Evolutionary conservation across 1,140 invertebrate genomes (phyloP).

Genomic region (Tetramorium simillimum): DNA sequence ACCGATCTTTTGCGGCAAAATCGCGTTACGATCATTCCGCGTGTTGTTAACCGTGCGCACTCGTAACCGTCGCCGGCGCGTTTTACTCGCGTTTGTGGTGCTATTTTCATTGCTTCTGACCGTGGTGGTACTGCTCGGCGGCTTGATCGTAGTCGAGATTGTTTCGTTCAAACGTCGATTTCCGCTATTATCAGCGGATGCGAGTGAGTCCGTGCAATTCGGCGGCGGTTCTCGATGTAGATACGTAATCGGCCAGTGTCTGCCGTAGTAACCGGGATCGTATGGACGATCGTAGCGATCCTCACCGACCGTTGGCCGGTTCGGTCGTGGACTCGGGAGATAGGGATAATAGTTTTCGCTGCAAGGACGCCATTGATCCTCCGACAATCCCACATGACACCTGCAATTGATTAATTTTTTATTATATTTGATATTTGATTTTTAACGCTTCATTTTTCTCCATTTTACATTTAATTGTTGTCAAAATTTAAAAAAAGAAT

Average conservation of each 20-base stretch:
- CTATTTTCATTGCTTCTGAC: not conserved
- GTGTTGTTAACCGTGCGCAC: conserved; percentile 11
- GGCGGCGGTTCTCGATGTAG: conserved; percentile 88
- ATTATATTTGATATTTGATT: conserved; percentile 3
- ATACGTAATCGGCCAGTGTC: conserved; percentile 89
- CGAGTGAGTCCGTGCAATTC: conserved; percentile 78
- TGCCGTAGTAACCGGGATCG: conserved; percentile 70
- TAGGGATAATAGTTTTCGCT: conserved; percentile 92
- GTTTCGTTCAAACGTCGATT: conserved; percentile 36
- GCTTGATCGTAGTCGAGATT: not conserved
- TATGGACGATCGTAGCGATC: conserved; percentile 41
- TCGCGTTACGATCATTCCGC: not conserved
- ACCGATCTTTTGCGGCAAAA: not conserved
- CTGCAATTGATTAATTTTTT: conserved; percentile 79
- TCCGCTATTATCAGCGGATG: conserved; percentile 53
- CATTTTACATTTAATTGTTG: not conserved
- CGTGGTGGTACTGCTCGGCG: not conserved
- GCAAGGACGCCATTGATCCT: conserved; percentile 93
- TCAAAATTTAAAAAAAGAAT: not conserved
- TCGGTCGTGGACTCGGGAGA: conserved; percentile 73
- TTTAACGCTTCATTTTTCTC: not conserved
- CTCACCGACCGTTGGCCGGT: conserved; percentile 50
- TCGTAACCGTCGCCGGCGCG: not conserved
- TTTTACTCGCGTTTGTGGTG: not conserved
- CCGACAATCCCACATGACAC: conserved; percentile 91